phyloP scores from a whole-genome alignment of 1,140 invertebrate genomes.

The Wasmannia auropunctata region DNA sequence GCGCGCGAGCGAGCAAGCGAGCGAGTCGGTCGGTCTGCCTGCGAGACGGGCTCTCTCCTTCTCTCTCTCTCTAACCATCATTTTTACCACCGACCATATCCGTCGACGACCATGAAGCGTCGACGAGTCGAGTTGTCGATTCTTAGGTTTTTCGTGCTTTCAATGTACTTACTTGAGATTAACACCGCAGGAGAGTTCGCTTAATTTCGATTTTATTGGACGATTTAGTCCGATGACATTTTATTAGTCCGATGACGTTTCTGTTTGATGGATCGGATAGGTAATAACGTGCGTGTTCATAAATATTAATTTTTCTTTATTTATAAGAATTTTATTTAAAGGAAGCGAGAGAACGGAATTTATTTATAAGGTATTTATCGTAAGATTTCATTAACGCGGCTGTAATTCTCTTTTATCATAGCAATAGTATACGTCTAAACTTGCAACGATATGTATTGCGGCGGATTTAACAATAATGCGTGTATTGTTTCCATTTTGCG shows the following conservation, averaged over 20 bases:
- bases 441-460: background rate
- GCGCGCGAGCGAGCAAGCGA: background rate
- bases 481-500: constrained; percentile 11
- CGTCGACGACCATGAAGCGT: background rate
- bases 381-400: background rate
- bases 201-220: constrained; percentile 40
- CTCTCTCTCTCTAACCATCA: constrained; percentile 59
- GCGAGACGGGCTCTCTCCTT: no score
- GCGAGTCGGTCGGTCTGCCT: constrained; percentile 29
- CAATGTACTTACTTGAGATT: background rate
- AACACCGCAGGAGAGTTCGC: background rate
- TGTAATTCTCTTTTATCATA: background rate
- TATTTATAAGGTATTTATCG: background rate
- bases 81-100: constrained; percentile 46
- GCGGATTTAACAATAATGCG: constrained; percentile 1
- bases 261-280: no score
- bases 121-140: constrained; percentile 17
- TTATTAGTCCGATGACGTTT: background rate
- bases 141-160: background rate
- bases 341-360: background rate
- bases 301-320: no score
- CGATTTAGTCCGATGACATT: background rate
- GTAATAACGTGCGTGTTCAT: no score
- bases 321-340: no score
- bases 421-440: background rate